Percentiles rank a stretch among this genome's conserved stretches.
These are phyloP conservation scores for Falco punctatus DNA, from an alignment of 2,113 vertebrate genomes.

Conservation along the genomic window DNA sequence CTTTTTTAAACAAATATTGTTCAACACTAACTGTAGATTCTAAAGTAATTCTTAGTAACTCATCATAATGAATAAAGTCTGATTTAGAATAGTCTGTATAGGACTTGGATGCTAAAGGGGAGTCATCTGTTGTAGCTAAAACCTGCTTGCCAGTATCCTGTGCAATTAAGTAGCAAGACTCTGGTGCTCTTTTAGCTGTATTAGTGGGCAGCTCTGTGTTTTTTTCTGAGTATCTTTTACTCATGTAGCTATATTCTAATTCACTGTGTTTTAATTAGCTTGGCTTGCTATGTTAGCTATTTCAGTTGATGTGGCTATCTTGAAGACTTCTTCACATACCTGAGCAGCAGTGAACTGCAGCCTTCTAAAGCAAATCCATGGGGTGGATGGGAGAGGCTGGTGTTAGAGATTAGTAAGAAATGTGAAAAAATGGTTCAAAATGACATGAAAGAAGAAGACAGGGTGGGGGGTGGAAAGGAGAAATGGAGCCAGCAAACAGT, in stretches of 20 bases:
- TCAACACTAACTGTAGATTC: conserved; percentile 53
- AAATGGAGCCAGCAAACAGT: background rate
- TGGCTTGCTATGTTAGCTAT: background rate
- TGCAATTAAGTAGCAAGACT: conserved; percentile 60
- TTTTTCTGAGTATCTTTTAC: conserved; percentile 28
- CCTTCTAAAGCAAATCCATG: background rate
- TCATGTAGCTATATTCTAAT: conserved; percentile 28
- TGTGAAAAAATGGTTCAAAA: background rate
- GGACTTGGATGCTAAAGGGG: conserved; percentile 53
- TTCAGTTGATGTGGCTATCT: conserved; percentile 27
- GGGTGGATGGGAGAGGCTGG: background rate
- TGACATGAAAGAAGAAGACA: background rate
- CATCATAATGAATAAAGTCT: conserved; percentile 49
- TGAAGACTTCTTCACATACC: background rate
- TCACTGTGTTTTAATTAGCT: conserved; percentile 51
- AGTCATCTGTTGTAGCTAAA: conserved; percentile 68
- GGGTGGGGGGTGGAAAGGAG: background rate
- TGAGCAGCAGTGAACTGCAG: background rate
- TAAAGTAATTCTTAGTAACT: conserved; percentile 52
- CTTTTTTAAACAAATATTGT: conserved; percentile 65
- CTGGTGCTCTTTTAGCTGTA: conserved; percentile 59
- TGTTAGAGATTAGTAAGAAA: background rate
- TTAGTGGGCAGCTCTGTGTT: conserved; percentile 31
- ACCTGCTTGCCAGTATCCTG: conserved; percentile 60
- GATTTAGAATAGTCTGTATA: conserved; percentile 1